A percentile compares a stretch with the other conserved stretches of the same genome.
Evolutionary conservation across 2,888 invertebrate genomes (phyloP).

Genomic region (Cancer borealis): DNA sequence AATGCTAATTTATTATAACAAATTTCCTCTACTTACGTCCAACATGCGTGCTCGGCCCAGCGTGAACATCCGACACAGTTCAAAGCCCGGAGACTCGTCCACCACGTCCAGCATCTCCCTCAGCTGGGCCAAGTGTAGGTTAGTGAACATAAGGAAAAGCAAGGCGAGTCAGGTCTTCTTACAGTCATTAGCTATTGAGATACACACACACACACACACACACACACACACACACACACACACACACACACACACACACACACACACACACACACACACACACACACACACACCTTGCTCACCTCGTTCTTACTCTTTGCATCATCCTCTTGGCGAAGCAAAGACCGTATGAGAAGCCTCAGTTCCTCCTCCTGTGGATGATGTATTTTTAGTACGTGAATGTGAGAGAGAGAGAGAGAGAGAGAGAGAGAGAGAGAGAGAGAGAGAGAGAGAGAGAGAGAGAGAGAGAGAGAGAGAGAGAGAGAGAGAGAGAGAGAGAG

Average conservation of each 20-base stretch:
- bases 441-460: conserved; percentile 20
- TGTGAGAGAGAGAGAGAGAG: not conserved
- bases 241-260: too few relatives aligned
- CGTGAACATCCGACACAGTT: conserved; percentile 54
- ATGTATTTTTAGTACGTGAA: not conserved
- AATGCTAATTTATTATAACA: too few relatives aligned
- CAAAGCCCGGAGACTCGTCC: conserved; percentile 47
- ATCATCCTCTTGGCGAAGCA: conserved; percentile 26
- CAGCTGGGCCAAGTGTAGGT: not conserved
- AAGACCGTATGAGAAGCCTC: not conserved
- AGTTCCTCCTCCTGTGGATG: not conserved
- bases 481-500: conserved; percentile 7
- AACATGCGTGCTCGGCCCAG: conserved; percentile 52
- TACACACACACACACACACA: too few relatives aligned
- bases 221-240: too few relatives aligned
- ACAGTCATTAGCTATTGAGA: too few relatives aligned
- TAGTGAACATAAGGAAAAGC: too few relatives aligned
- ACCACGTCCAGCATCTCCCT: conserved; percentile 52
- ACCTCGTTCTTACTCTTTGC: not conserved
- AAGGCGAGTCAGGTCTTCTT: too few relatives aligned
- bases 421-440: conserved; percentile 20
- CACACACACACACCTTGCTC: too few relatives aligned
- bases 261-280: too few relatives aligned
- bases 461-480: conserved; percentile 20
- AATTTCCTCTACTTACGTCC: conserved; percentile 42